Base-by-base conservation (phyloP, 2,113 vertebrate species). In the Furnarius figulus region DNA sequence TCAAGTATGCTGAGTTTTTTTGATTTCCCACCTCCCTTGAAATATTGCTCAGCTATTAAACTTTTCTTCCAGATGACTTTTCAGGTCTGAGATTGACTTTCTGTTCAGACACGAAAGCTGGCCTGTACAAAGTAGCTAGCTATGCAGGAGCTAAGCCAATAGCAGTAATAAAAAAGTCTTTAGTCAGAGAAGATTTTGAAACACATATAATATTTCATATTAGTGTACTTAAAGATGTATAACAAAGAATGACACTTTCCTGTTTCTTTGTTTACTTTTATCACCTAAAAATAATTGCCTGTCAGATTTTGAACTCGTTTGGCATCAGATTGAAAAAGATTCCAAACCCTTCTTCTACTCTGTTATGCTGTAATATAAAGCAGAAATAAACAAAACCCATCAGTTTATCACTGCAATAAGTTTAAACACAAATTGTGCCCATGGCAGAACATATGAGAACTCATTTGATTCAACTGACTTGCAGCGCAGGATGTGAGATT, bases 21-120 rank as follows among this genome's bases (percentile, higher is more conserved):
- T 0, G 10, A 17, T 33, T 52, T 72, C 12, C 27, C 6, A n/a
- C 2, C 14, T 27, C 2, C 4, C 9, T 49, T 71, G 28, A 49
- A 90, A 42, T 50, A 47, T 16, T 68, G 13, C 4, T 39, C 12
- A 3, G 15, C 72, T 79, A 33, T 58, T 40, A 28, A 47, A 7
- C 8, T 22, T 23, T 80, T 88, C 7, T 67, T 83, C 14, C 7
- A 35, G n/a, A 50, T 52, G n/a, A 39, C 14, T 83, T 76, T 86
- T 80, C 27, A 80, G 27, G 52, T 63, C 44, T 86, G 53, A 68
- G 10, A 22, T 13, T 65, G 30, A 59, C 14, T 68, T 76, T 85
- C 61, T 72, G 12, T 40, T 75, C 33, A 85, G 52, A 63, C 6
- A 22, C 6, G 23, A 71, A 25, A 71, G 3, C 3, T 19, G 28